A percentile compares a stretch with the other conserved stretches of the same genome.
Conservation (phyloP, 2,797 vertebrate species). For the Dryobates pubescens region DNA sequence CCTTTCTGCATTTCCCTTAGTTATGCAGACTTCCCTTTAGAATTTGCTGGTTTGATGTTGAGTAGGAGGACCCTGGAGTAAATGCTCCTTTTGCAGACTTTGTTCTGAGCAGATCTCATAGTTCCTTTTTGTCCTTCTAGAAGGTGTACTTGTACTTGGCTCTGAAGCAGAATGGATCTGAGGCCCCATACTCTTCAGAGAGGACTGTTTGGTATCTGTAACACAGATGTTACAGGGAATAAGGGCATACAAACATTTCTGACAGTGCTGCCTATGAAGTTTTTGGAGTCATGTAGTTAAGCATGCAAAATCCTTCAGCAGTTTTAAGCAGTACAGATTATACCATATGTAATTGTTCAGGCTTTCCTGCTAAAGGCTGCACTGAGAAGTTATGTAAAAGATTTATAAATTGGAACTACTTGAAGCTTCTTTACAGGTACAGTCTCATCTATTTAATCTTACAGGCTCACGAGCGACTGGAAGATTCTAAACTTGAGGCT, state of each 20-base stretch:
- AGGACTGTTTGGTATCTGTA: not conserved
- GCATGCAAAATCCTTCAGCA: not conserved
- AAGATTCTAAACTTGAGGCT: slow-evolving; percentile 94
- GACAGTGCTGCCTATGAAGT: not conserved
- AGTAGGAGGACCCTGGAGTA: not conserved
- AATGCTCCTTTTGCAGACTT: not conserved
- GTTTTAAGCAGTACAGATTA: not conserved
- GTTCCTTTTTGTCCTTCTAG: not conserved
- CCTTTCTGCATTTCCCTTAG: not conserved
- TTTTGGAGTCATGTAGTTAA: not conserved
- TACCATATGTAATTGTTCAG: not conserved
- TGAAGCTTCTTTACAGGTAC: not conserved
- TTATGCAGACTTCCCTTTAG: not conserved
- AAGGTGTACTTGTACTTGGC: not conserved
- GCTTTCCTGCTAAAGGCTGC: slow-evolving; percentile 1
- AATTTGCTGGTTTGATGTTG: not conserved
- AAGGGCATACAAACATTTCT: not conserved
- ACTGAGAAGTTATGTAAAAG: not conserved
- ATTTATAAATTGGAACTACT: not conserved
- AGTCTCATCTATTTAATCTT: slow-evolving; percentile 35
- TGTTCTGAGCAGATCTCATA: not conserved
- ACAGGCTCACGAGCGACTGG: slow-evolving; percentile 94
- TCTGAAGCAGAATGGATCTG: not conserved
- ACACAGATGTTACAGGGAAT: not conserved
- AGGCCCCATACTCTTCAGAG: not conserved